Evolutionary conservation across 2,888 invertebrate species (phyloP).

Genomic region (Chrysolina oricalcia): DNA sequence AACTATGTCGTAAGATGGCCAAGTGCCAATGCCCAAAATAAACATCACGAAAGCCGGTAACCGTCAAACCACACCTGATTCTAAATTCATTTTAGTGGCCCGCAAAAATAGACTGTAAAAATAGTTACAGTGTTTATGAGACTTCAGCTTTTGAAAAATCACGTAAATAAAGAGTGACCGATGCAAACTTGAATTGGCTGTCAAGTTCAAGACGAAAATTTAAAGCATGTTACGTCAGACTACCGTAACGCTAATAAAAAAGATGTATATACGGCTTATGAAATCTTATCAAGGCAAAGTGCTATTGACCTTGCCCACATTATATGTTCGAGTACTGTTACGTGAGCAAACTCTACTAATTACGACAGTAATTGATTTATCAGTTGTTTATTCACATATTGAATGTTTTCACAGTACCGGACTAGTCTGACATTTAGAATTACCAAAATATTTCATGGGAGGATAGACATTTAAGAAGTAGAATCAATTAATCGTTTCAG

Average conservation of each 20-base stretch:
- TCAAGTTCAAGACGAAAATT: conserved; percentile 11
- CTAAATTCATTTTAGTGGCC: background rate
- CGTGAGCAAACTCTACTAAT: too few species aligned
- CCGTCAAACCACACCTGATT: background rate
- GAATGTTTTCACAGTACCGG: background rate
- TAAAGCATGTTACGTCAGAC: background rate
- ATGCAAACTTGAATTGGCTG: background rate
- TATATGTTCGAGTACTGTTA: background rate
- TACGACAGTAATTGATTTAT: background rate
- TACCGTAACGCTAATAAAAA: background rate
- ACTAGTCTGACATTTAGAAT: background rate
- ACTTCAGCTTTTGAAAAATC: background rate
- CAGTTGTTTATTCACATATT: background rate
- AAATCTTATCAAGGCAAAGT: background rate
- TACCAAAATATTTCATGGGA: background rate
- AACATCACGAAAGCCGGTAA: background rate
- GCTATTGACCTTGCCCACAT: background rate
- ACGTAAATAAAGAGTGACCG: background rate
- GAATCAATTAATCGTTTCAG: too few species aligned
- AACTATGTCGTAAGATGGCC: background rate
- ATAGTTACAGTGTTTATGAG: background rate
- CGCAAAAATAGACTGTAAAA: background rate
- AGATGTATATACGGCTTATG: background rate
- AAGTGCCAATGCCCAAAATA: background rate
- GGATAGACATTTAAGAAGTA: too few species aligned